A percentile compares a stretch with the other conserved stretches of the same genome.
Evolutionary conservation across 1,140 invertebrate species (phyloP).

Genomic region (Orius laevigatus): DNA sequence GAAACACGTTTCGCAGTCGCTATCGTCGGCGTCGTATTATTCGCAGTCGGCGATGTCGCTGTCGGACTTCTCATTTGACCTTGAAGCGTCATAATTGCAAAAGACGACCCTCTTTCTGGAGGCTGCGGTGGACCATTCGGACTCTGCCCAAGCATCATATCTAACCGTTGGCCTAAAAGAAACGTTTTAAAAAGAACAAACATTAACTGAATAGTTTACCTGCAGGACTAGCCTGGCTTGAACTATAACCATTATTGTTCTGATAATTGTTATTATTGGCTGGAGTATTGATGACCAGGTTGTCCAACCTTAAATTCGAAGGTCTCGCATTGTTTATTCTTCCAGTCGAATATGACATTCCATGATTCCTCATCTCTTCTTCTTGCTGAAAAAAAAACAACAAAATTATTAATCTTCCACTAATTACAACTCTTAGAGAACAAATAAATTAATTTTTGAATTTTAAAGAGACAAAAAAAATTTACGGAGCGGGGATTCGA

Average conservation of each 20-base stretch:
- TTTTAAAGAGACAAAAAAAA: too few relatives aligned
- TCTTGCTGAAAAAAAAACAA: conserved; percentile 22
- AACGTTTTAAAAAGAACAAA: too few relatives aligned
- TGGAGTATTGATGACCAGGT: conserved; percentile 34
- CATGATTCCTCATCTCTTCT: conserved; percentile 30
- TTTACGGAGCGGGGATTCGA: too few relatives aligned
- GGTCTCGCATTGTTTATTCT: background rate
- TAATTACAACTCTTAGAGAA: too few relatives aligned
- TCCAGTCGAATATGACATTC: conserved; percentile 17
- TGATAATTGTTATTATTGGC: conserved; percentile 22
- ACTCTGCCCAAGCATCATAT: conserved; percentile 23
- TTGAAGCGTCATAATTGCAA: conserved; percentile 45
- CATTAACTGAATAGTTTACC: background rate
- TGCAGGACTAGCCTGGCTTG: conserved; percentile 15
- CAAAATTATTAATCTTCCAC: too few relatives aligned
- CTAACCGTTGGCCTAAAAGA: conserved; percentile 15
- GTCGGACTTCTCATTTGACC: conserved; percentile 24
- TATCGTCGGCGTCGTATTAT: conserved; percentile 11
- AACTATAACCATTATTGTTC: conserved; percentile 18
- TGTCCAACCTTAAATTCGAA: conserved; percentile 31
- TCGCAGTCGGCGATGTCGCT: conserved; percentile 16
- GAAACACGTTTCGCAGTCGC: conserved; percentile 42
- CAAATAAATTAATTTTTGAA: too few relatives aligned
- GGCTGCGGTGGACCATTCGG: conserved; percentile 42
- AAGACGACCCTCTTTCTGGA: conserved; percentile 63